Evolutionary conservation across 1,140 invertebrate genomes (phyloP).

Genomic region (Drosophila obscura): DNA sequence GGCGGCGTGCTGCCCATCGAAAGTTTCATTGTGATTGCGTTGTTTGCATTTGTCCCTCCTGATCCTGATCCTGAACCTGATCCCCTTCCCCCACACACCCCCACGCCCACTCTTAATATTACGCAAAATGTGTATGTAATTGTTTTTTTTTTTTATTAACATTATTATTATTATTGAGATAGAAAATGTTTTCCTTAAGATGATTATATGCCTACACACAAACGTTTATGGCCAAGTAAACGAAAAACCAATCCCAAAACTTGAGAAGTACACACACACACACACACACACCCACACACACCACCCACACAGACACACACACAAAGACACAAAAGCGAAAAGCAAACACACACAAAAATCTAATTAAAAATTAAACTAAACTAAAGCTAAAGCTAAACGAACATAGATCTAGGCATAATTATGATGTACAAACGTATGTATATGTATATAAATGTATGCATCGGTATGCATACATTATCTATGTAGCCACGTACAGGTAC

Average conservation of each 20-base stretch:
- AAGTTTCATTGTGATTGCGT: conserved; percentile 79
- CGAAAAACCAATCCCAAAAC: conserved; percentile 56
- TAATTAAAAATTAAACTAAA: conserved; percentile 45
- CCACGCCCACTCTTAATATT: conserved; percentile 35
- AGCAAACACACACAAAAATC: conserved; percentile 11
- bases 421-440: conserved; percentile 39
- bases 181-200: conserved; percentile 78
- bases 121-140: conserved; percentile 60
- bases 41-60: conserved; percentile 69
- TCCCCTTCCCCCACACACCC: not conserved
- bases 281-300: conserved; percentile 9
- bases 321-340: conserved; percentile 11
- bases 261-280: conserved; percentile 21
- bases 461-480: conserved; percentile 30
- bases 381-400: conserved; percentile 29
- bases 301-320: conserved; percentile 1
- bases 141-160: conserved; percentile 60
- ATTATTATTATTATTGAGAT: conserved; percentile 65
- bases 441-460: conserved; percentile 32
- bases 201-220: conserved; percentile 36
- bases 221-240: conserved; percentile 60
- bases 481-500: conserved; percentile 22
- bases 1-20: conserved; percentile 24
- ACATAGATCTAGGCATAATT: conserved; percentile 30
- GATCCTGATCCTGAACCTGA: conserved; percentile 5